Evolutionary conservation across 2,888 invertebrate species (phyloP), one percentile per base, ranked within the genome.

Genomic region (Mylabris sibirica): DNA sequence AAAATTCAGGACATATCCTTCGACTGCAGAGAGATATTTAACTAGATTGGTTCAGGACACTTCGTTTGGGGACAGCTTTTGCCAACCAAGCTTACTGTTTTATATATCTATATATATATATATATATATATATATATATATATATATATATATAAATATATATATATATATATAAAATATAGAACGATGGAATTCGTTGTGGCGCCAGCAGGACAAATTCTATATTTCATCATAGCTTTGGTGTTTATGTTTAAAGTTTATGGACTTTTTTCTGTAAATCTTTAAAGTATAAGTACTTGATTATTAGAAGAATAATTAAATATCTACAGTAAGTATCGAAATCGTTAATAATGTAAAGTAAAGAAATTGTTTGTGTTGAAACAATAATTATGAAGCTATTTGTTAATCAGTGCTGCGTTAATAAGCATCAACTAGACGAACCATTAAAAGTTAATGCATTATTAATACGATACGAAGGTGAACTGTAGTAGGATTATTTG

Each of bases 41-140:
- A 70, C 70, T 65, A 70, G 67, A 70, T 68, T 70, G 70, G 70
- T 68, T 70, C 65, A 67, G 65, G 70, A 70, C 41, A 70, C 69
- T 69, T 59, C 64, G 24, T 24, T 60, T 26, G 49, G 59, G 65
- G 65, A 62, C 68, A 68, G 59, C 65, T 68, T 61, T 65, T 59
- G 49, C 44, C 62, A 20, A 49, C 61, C 62, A 61, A 64, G 24
- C 24, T 68, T 64, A 30, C 59, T 57, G 22, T 66, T 63, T 57
- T 65, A 65, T 24, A 61, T 38, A 61, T 22, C 12, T 26, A 2
- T 57, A 57, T 57, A 57, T 57, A 20, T 49, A 49, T n/a, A 61
- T 38, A 61, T 22, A 24, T 26, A 2, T 57, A 57, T 57, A 57
- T 57, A 20, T 49, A 49, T n/a, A n/a, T n/a, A n/a, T n/a, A 61